A percentile compares a stretch with the other conserved stretches of the same genome.
These are phyloP conservation scores for Tursiops truncatus DNA, from an alignment of 2,113 vertebrate species.

Conservation along the genomic window DNA sequence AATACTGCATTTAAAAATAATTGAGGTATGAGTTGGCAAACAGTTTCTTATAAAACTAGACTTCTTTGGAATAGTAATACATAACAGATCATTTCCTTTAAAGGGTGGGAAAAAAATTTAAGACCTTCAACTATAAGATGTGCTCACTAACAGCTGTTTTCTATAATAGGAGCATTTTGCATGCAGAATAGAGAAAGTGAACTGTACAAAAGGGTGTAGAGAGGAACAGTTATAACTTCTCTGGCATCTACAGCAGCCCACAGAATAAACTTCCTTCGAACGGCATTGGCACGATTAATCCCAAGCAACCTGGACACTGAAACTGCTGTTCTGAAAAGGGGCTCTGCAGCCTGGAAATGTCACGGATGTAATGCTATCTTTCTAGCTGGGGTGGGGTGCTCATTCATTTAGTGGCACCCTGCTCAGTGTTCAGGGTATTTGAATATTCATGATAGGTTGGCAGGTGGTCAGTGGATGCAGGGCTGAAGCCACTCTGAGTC, in stretches of 20 bases:
- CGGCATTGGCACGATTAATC: slow-evolving; percentile 59
- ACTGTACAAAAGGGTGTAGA: slow-evolving; percentile 54
- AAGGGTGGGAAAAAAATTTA: background rate
- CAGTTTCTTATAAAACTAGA: slow-evolving; percentile 49
- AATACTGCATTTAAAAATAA: slow-evolving; percentile 55
- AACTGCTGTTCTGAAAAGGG: slow-evolving; percentile 26
- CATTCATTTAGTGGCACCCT: background rate
- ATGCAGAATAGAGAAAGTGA: slow-evolving; percentile 71
- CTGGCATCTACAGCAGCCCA: slow-evolving; percentile 19
- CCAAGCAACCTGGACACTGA: slow-evolving; percentile 39
- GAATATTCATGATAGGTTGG: slow-evolving; percentile 54
- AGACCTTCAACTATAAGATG: slow-evolving; percentile 43
- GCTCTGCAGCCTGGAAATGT: background rate
- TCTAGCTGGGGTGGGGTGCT: background rate
- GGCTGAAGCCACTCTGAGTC: background rate
- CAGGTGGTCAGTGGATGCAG: slow-evolving; percentile 36
- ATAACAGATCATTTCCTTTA: slow-evolving; percentile 60
- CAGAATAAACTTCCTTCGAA: slow-evolving; percentile 65
- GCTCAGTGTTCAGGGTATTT: background rate
- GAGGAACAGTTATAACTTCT: slow-evolving; percentile 51
- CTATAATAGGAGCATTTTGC: slow-evolving; percentile 69
- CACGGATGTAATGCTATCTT: background rate
- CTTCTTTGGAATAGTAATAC: slow-evolving; percentile 52
- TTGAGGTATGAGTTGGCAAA: slow-evolving; percentile 34
- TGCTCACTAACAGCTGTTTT: slow-evolving; percentile 65